Percentiles rank a stretch among this genome's conserved stretches.
Evolutionary conservation across 1,140 invertebrate genomes (phyloP).

Genomic region (Cydia pomonella): DNA sequence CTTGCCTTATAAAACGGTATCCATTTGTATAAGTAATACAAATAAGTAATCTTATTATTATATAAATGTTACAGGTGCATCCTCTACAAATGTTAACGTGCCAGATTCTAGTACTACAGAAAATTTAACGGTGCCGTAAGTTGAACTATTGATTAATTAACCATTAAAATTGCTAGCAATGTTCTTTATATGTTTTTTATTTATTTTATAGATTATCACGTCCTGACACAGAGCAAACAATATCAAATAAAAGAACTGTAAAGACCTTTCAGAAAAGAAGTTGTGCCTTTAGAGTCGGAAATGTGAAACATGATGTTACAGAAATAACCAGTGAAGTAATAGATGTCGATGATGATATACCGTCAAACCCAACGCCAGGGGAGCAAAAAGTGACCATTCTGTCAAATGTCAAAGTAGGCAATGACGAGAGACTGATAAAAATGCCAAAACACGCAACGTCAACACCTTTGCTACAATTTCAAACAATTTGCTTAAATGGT

Average conservation of each 20-base stretch:
- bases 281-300: conserved; percentile 23
- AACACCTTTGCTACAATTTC: conserved; percentile 59
- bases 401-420: conserved; percentile 70
- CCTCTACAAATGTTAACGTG: conserved; percentile 41
- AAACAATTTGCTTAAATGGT: conserved; percentile 68
- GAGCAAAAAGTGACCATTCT: conserved; percentile 66
- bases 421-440: conserved; percentile 37
- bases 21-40: too few relatives aligned
- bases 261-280: conserved; percentile 3
- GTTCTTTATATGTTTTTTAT: background rate
- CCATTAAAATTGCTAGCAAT: background rate
- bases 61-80: conserved; percentile 36
- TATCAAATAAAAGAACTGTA: conserved; percentile 8
- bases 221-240: background rate
- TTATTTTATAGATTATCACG: background rate
- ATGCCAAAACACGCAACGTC: conserved; percentile 56
- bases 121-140: conserved; percentile 51
- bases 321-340: conserved; percentile 28
- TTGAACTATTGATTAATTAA: conserved; percentile 37
- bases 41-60: too few relatives aligned
- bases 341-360: conserved; percentile 25
- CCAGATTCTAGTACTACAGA: conserved; percentile 63
- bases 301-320: conserved; percentile 24
- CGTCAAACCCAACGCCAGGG: conserved; percentile 44
- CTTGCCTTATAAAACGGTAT: background rate